phyloP scores from a whole-genome alignment of 2,113 vertebrate species.

The Talpa occidentalis region DNA sequence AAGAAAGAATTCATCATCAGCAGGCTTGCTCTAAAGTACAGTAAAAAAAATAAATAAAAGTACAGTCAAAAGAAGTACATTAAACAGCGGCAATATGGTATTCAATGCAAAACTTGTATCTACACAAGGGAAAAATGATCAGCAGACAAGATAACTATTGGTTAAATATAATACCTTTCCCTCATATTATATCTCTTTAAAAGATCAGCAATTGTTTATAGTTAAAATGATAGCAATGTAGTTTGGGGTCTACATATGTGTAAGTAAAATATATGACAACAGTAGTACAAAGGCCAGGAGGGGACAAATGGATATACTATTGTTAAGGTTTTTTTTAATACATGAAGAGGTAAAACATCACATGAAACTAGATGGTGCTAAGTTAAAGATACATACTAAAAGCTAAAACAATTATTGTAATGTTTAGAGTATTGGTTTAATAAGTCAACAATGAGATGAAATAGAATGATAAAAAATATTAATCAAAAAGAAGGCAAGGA shows the following conservation, averaged over 20 bases:
- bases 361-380: not conserved
- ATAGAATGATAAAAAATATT: not conserved
- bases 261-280: not conserved
- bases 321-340: not conserved
- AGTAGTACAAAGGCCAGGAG: not conserved
- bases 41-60: conserved; percentile 21
- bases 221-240: not conserved
- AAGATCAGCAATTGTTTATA: not conserved
- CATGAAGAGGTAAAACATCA: not conserved
- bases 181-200: not conserved
- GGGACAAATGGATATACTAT: not conserved
- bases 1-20: not conserved
- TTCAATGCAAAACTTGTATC: not conserved
- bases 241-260: not conserved
- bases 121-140: not conserved
- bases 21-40: not conserved
- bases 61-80: not conserved
- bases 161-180: not conserved
- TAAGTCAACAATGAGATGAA: not conserved
- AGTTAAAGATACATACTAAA: not conserved
- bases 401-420: not conserved
- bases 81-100: not conserved
- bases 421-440: not conserved
- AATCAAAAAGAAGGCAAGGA: not conserved
- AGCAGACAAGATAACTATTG: not conserved